A percentile compares a stretch with the other conserved stretches of the same genome.
These are phyloP conservation scores for Campoplex capitator DNA, from an alignment of 2,888 invertebrate species.

Conservation along the genomic window DNA sequence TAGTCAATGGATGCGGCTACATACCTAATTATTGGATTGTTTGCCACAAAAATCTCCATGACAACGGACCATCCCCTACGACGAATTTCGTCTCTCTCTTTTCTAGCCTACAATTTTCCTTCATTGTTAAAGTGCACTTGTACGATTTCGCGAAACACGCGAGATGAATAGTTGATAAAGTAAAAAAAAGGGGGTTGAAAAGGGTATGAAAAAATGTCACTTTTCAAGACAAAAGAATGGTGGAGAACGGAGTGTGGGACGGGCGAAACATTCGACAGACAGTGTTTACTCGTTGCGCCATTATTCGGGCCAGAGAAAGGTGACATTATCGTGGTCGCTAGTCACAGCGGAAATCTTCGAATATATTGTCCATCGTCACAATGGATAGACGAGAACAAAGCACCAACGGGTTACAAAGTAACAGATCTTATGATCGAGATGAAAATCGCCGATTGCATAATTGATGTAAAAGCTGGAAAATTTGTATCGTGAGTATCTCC, in stretches of 20 bases:
- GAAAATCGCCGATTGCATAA: conserved; percentile 89
- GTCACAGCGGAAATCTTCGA: conserved; percentile 92
- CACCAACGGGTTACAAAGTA: conserved; percentile 84
- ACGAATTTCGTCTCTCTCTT: conserved; percentile 21
- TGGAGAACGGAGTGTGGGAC: conserved; percentile 92
- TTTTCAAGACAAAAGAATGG: conserved; percentile 96
- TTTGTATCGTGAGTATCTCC: conserved; percentile 91
- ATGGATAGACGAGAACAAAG: conserved; percentile 80
- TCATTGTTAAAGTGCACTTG: conserved; percentile 11
- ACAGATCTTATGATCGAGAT: conserved; percentile 92
- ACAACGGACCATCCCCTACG: conserved; percentile 66
- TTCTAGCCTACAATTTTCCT: conserved; percentile 69
- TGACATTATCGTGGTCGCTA: conserved; percentile 91
- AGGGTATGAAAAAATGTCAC: conserved; percentile 89
- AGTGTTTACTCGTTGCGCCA: conserved; percentile 77
- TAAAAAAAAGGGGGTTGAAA: neutral
- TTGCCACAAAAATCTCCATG: conserved; percentile 69
- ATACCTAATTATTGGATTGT: conserved; percentile 59
- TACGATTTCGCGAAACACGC: conserved; percentile 18
- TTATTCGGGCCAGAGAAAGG: conserved; percentile 73
- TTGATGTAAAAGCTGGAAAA: conserved; percentile 93
- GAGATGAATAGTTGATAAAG: conserved; percentile 31
- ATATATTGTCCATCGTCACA: conserved; percentile 88
- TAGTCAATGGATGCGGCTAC: neutral
- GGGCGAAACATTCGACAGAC: conserved; percentile 87